Percentiles rank a stretch among this genome's conserved stretches.
Conservation (phyloP, 2,888 invertebrate genomes). For the Patella ulyssiponensis region DNA sequence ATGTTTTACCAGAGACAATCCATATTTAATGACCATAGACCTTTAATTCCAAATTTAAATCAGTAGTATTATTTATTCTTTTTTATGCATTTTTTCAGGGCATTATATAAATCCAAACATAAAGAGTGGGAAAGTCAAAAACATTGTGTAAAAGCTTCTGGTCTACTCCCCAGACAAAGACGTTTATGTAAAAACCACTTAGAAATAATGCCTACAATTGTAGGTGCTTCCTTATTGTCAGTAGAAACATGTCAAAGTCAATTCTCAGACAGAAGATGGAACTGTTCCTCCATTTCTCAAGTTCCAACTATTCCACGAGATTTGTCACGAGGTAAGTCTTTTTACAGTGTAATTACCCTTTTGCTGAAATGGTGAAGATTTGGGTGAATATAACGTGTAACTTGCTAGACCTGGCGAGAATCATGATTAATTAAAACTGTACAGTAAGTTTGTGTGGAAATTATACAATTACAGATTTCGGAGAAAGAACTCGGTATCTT, state of each 20-base stretch:
- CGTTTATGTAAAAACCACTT: constrained; percentile 64
- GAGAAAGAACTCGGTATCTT: too few relatives aligned
- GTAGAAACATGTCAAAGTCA: constrained; percentile 79
- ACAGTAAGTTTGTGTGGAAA: too few relatives aligned
- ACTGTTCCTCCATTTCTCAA: constrained; percentile 83
- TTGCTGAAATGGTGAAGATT: not conserved
- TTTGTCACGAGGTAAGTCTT: constrained; percentile 81
- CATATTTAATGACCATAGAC: too few relatives aligned
- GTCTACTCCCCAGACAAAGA: constrained; percentile 59
- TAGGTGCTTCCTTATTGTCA: constrained; percentile 81
- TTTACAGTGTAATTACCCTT: not conserved
- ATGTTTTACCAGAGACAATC: too few relatives aligned
- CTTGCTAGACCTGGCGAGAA: too few relatives aligned
- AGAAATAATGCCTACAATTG: constrained; percentile 80
- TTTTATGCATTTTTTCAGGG: constrained; percentile 52
- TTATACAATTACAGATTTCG: too few relatives aligned
- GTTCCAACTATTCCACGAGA: constrained; percentile 85
- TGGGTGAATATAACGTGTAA: too few relatives aligned
- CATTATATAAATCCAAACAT: constrained; percentile 60
- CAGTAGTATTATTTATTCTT: not conserved
- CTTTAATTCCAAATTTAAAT: too few relatives aligned
- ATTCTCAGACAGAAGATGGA: constrained; percentile 85
- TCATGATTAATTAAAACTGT: too few relatives aligned
- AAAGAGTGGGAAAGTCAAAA: constrained; percentile 60
- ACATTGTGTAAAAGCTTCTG: constrained; percentile 63